phyloP scores from a whole-genome alignment of 2,888 invertebrate genomes.

The Cantharis nigra region DNA sequence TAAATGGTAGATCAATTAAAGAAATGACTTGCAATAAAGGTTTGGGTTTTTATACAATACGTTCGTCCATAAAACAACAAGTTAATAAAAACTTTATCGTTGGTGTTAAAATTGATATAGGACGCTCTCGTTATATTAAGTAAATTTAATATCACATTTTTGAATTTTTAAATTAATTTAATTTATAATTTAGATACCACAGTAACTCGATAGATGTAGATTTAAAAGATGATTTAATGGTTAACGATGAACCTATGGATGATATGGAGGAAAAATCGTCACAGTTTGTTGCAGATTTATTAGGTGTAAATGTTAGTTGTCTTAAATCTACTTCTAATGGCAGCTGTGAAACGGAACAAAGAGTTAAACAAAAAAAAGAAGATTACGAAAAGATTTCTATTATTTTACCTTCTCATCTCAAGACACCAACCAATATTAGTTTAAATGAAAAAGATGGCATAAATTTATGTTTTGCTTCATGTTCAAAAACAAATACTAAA shows the following conservation, averaged over 20 bases:
- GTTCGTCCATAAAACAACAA: slow-evolving; percentile 41
- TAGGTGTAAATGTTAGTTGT: slow-evolving; percentile 13
- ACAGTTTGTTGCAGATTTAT: slow-evolving; percentile 11
- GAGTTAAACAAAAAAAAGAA: background rate
- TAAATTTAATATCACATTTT: slow-evolving; percentile 34
- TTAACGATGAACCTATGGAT: background rate
- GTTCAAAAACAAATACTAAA: background rate
- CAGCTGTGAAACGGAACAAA: background rate
- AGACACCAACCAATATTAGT: background rate
- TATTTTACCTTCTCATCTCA: background rate
- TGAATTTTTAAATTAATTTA: background rate
- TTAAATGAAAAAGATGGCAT: background rate
- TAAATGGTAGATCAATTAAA: slow-evolving; percentile 37
- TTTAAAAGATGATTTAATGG: background rate
- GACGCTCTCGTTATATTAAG: slow-evolving; percentile 42
- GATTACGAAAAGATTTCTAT: background rate
- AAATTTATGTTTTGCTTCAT: background rate
- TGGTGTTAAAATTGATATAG: slow-evolving; percentile 41
- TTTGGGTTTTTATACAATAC: slow-evolving; percentile 40
- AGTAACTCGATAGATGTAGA: background rate
- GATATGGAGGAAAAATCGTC: slow-evolving; percentile 8
- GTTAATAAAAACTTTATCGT: slow-evolving; percentile 36
- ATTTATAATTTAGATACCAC: background rate
- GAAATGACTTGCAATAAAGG: slow-evolving; percentile 40
- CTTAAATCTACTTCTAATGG: background rate